phyloP scores from a whole-genome alignment of 2,888 invertebrate species.

The Drosophila quinaria region DNA sequence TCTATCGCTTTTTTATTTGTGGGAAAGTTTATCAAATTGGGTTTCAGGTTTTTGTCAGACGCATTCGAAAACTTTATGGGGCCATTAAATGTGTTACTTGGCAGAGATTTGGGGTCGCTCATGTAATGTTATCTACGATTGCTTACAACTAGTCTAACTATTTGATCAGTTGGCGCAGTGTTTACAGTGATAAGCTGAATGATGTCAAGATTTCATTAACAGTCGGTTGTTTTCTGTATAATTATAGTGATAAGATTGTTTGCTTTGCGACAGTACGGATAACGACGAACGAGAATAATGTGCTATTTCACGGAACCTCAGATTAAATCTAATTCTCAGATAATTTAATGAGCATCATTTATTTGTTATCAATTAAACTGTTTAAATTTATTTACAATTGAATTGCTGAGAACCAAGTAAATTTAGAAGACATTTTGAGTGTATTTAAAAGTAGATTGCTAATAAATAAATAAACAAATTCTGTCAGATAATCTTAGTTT shows the following conservation, averaged over 20 bases:
- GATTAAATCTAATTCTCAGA: neutral
- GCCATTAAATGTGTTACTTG: conserved; percentile 34
- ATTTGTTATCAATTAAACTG: neutral
- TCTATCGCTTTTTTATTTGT: conserved; percentile 32
- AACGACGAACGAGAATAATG: neutral
- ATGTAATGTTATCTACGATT: conserved; percentile 11
- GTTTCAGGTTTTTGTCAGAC: conserved; percentile 16
- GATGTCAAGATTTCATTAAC: neutral
- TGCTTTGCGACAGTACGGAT: neutral
- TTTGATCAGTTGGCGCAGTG: conserved; percentile 29
- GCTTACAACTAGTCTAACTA: conserved; percentile 1
- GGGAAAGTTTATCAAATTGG: conserved; percentile 51
- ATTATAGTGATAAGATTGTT: conserved; percentile 3
- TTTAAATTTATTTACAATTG: neutral
- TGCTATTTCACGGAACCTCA: neutral
- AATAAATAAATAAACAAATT: too few species aligned
- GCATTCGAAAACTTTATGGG: conserved; percentile 33
- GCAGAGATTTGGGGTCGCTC: neutral
- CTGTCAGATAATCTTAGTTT: too few species aligned
- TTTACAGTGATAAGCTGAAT: conserved; percentile 21
- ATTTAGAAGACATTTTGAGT: neutral
- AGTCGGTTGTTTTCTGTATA: neutral
- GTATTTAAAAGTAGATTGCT: neutral
- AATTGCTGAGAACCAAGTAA: neutral
- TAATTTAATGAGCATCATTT: neutral